phyloP scores from a whole-genome alignment of 2,113 vertebrate genomes.

The Bubo blakistoni region DNA sequence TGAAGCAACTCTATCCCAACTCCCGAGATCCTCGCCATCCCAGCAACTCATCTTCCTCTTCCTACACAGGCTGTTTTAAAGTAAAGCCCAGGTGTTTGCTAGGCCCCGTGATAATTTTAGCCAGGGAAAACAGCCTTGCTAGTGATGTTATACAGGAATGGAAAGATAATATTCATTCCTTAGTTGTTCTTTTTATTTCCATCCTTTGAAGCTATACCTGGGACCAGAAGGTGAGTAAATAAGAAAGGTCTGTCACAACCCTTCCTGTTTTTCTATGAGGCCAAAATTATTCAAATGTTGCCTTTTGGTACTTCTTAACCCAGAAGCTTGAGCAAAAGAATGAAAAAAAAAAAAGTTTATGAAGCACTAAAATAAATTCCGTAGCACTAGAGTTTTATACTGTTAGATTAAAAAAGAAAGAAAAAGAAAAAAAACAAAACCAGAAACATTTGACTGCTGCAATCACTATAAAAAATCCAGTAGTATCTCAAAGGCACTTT shows the following conservation, averaged over 20 bases:
- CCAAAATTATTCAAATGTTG: background rate
- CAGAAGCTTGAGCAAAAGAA: background rate
- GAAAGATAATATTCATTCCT: background rate
- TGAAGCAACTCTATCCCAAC: background rate
- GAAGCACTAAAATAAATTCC: background rate
- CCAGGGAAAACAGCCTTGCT: background rate
- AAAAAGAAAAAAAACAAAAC: background rate
- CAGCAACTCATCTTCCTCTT: background rate
- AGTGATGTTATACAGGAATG: rapidly evolving
- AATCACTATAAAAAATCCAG: background rate
- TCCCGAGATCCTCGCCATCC: background rate
- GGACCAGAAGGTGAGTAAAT: background rate
- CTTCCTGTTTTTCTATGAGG: background rate
- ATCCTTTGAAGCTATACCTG: background rate
- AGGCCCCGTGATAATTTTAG: background rate
- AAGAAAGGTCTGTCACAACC: background rate
- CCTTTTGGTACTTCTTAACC: background rate
- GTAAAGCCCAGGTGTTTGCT: background rate
- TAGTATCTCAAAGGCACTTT: background rate
- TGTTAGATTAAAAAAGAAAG: background rate
- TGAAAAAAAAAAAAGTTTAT: background rate
- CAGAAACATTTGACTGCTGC: background rate
- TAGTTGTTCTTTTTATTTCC: background rate
- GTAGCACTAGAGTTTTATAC: background rate
- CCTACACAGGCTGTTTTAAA: background rate